phyloP scores from a whole-genome alignment of 2,797 vertebrate species.

The Spea hammondii region DNA sequence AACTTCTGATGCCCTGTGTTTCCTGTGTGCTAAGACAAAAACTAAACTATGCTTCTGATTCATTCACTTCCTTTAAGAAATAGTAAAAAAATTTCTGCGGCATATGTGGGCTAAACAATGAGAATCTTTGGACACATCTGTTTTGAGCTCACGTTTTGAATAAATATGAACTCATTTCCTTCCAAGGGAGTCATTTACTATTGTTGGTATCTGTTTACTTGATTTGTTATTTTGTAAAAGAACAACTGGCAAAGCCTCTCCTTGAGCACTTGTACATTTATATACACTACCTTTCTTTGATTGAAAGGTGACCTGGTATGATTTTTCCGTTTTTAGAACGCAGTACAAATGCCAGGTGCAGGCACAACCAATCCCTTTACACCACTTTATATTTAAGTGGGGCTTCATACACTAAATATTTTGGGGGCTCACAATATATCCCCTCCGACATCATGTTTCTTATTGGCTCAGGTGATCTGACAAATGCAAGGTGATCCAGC shows the following conservation, averaged over 20 bases:
- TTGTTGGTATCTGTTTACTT: constrained; percentile 82
- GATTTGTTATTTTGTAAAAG: constrained; percentile 69
- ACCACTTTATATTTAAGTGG: too few species aligned
- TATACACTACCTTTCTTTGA: too few species aligned
- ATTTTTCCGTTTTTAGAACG: too few species aligned
- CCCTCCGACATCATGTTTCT: too few species aligned
- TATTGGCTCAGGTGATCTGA: too few species aligned
- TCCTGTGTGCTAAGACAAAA: constrained; percentile 63
- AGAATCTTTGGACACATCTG: constrained; percentile 85
- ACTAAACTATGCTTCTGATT: constrained; percentile 70
- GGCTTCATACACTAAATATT: too few species aligned
- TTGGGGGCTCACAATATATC: too few species aligned
- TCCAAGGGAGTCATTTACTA: constrained; percentile 74
- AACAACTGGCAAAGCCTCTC: constrained; percentile 70
- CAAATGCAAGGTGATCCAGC: too few species aligned
- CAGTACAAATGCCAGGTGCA: too few species aligned
- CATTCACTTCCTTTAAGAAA: constrained; percentile 95
- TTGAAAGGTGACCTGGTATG: too few species aligned
- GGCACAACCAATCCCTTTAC: too few species aligned
- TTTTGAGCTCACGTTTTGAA: constrained; percentile 79
- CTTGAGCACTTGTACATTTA: too few species aligned
- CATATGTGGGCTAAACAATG: constrained; percentile 77
- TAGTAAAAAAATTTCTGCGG: constrained; percentile 79
- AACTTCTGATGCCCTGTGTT: constrained; percentile 58
- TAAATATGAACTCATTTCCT: constrained; percentile 85